Evolutionary conservation across 2,797 vertebrate genomes (phyloP).

Genomic region (Sitta carolinensis): DNA sequence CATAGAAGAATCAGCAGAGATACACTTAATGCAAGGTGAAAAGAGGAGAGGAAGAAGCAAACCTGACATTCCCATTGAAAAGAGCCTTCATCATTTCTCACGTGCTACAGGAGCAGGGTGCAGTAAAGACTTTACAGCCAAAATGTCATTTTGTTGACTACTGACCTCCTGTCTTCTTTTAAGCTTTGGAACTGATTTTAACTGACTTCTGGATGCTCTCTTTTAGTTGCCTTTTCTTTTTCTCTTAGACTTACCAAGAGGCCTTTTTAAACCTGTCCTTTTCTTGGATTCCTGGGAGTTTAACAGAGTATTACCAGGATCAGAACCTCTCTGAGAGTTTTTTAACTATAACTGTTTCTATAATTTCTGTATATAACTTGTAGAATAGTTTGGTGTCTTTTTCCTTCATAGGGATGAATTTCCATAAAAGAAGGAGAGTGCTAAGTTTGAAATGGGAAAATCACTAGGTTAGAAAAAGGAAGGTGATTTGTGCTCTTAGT

Average conservation of each 20-base stretch:
- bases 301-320: neutral
- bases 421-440: neutral
- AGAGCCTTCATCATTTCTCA: neutral
- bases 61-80: conserved; percentile 9
- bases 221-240: neutral
- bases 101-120: neutral
- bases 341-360: neutral
- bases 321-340: neutral
- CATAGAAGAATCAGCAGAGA: neutral
- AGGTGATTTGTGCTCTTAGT: neutral
- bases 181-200: conserved; percentile 42
- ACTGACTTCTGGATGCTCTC: conserved; percentile 9
- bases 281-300: neutral
- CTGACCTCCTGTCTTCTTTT: conserved; percentile 26
- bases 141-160: conserved; percentile 57
- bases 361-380: neutral
- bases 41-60: neutral
- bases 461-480: neutral
- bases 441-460: neutral
- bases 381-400: neutral
- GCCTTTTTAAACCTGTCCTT: conserved; percentile 13
- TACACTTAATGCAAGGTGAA: neutral
- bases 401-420: neutral
- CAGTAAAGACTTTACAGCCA: conserved; percentile 10
- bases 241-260: neutral